Conservation (phyloP, 2,888 invertebrate genomes). For the Drosophila parthenogenetica region DNA sequence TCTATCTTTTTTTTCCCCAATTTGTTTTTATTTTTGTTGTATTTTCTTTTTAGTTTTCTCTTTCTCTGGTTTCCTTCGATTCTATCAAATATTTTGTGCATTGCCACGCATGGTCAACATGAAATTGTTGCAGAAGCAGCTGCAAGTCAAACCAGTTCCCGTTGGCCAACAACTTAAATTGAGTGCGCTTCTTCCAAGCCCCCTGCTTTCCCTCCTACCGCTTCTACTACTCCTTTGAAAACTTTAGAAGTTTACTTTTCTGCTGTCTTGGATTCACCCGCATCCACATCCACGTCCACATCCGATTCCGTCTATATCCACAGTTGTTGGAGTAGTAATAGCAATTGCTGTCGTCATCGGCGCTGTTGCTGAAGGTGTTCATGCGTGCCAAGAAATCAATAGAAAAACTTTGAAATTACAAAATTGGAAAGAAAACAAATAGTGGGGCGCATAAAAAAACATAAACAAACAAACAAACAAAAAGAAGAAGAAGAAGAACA, state of each 20-base stretch:
- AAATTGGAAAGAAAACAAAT: constrained; percentile 80
- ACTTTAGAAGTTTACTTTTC: constrained; percentile 64
- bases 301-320: constrained; percentile 42
- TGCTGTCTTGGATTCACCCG: constrained; percentile 48
- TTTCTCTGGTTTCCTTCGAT: constrained; percentile 27
- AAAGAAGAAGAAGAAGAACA: constrained; percentile 38
- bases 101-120: constrained; percentile 75
- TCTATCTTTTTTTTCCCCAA: constrained; percentile 39
- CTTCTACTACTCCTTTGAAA: constrained; percentile 12
- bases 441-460: constrained; percentile 57
- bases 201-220: neutral
- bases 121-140: constrained; percentile 36
- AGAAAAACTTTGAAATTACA: constrained; percentile 79
- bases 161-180: constrained; percentile 71
- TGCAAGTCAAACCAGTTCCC: constrained; percentile 46
- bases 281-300: constrained; percentile 13
- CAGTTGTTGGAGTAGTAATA: constrained; percentile 29
- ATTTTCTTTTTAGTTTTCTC: constrained; percentile 11
- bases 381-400: constrained; percentile 80
- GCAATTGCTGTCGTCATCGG: constrained; percentile 66
- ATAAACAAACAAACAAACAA: constrained; percentile 54
- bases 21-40: constrained; percentile 14
- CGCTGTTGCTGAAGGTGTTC: constrained; percentile 75
- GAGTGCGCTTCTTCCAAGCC: constrained; percentile 51
- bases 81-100: constrained; percentile 60